Base-by-base conservation (phyloP, 2,888 invertebrate species). In the Tiliacea citrago region DNA sequence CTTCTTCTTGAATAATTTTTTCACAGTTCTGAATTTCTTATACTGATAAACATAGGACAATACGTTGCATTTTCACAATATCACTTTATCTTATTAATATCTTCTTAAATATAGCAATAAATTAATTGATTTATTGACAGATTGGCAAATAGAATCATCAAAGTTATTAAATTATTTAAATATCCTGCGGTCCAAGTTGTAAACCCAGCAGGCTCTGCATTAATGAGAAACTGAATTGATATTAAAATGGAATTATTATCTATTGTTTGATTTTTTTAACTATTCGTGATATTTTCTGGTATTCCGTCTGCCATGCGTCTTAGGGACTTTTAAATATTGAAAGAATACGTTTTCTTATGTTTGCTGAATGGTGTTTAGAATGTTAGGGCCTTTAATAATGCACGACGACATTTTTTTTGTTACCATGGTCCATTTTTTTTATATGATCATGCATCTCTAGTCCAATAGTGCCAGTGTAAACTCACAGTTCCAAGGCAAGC, bases 51-150 rank as follows among this genome's bases (percentile, higher is more conserved):
- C 16, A 35, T 35, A 65, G 13, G 29, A 1, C 21, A 68, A 24
- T 21, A 29, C 8, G 2, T 47, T 57, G 1, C 2, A 16, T 39
- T 80, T 69, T 75, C 4, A 18, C 1, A 13, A 49, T 49, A 60
- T 45, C 13, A 47, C 8, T 69, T 60, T 53, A 45, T 53, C 1
- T n/a, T 45, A 29, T 57, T 60, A 49, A 58, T 63, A 29, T 51
- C 21, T 49, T 55, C 47, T 62, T 49, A 47, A 49, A 49, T 35
- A 62, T 5, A 53, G 63, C 10, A 68, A 82, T 78, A 78, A 79
- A 78, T 65, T n/a, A 18, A 35, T 61, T 82, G 61, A 82, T 79
- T 82, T 68, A 75, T 75, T 68, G 71, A 66, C 70, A 82, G 73
- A 35, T 74, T 82, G 39, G 60, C 57, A 69, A 81, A 74, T 75